Conservation (phyloP, 1,140 invertebrate genomes). For the Sitophilus oryzae region DNA sequence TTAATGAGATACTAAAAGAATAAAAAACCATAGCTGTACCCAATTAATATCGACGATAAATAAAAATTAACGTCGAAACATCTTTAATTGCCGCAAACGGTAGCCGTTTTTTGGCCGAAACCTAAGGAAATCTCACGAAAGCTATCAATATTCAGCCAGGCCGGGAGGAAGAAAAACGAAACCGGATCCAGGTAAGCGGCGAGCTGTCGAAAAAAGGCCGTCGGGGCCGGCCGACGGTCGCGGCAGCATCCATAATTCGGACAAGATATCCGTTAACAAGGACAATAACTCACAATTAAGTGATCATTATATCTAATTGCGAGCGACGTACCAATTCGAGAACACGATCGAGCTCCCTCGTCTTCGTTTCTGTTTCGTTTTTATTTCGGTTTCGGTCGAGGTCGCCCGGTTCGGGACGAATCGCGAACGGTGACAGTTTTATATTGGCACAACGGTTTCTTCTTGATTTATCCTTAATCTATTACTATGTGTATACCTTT, state of each 20-base stretch:
- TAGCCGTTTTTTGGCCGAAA: neutral
- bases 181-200: slow-evolving; percentile 1
- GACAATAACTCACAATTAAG: slow-evolving; percentile 43
- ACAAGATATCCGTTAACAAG: slow-evolving; percentile 40
- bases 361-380: neutral
- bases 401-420: neutral
- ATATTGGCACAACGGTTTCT: neutral
- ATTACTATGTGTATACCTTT: no score
- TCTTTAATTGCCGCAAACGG: neutral
- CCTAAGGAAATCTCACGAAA: neutral
- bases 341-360: slow-evolving; percentile 22
- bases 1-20: no score
- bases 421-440: neutral
- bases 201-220: slow-evolving; percentile 3
- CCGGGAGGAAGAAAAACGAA: no score
- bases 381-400: neutral
- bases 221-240: slow-evolving; percentile 2
- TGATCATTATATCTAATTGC: slow-evolving; percentile 44
- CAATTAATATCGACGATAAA: no score
- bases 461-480: no score
- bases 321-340: slow-evolving; percentile 38
- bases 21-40: no score
- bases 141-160: neutral
- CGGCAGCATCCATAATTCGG: slow-evolving; percentile 38
- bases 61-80: neutral